Percentiles rank a stretch among this genome's conserved stretches.
Evolutionary conservation across 2,113 vertebrate species (phyloP).

Genomic region (Heterochromis multidens): DNA sequence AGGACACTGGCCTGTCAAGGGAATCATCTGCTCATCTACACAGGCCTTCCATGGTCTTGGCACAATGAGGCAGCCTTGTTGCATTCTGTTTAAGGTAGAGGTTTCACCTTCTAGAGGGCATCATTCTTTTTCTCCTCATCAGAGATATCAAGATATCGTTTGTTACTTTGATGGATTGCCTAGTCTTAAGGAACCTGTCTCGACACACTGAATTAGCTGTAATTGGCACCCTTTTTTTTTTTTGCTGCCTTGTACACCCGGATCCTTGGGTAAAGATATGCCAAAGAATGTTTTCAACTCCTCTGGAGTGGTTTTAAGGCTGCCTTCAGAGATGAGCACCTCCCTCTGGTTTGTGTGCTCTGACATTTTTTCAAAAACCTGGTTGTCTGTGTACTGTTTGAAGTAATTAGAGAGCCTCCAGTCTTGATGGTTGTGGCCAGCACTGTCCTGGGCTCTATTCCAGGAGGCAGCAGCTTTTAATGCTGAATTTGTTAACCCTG

Average conservation of each 20-base stretch:
- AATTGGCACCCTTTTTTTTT: neutral
- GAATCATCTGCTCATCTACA: neutral
- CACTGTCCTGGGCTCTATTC: fast-evolving
- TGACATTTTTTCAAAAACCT: neutral
- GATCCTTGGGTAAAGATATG: neutral
- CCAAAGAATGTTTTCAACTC: neutral
- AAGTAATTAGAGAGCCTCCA: neutral
- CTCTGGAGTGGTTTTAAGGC: neutral
- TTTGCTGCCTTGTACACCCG: neutral
- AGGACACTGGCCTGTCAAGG: neutral
- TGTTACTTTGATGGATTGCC: neutral
- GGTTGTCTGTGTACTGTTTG: neutral
- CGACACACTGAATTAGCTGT: neutral
- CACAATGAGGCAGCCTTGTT: neutral
- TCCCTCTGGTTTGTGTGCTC: neutral
- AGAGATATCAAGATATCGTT: neutral
- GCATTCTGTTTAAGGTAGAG: neutral
- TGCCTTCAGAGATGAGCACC: neutral
- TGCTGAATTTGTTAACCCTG: neutral
- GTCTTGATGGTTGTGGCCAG: neutral
- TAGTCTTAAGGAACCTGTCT: neutral
- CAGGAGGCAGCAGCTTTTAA: neutral
- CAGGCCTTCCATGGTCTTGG: neutral
- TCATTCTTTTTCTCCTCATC: neutral
- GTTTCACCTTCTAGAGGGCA: neutral